Evolutionary conservation across 2,113 vertebrate species (phyloP).

Genomic region (Sebastes fasciatus): DNA sequence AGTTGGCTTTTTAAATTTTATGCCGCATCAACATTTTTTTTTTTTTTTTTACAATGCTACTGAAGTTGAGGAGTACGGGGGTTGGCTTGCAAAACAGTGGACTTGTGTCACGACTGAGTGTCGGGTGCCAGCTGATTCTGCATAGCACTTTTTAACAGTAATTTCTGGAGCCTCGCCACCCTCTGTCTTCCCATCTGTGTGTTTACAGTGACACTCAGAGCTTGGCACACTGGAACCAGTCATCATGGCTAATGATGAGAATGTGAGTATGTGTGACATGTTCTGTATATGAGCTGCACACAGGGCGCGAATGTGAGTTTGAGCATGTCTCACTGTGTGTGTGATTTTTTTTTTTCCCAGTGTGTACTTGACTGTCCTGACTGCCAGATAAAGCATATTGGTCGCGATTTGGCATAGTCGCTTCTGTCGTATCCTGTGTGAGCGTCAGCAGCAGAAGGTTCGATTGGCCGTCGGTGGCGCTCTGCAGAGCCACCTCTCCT

Average conservation of each 20-base stretch:
- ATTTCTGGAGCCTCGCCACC: conserved; percentile 59
- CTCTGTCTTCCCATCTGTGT: conserved; percentile 77
- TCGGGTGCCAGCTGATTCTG: conserved; percentile 46
- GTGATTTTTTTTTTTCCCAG: conserved; percentile 7
- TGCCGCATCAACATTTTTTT: conserved; percentile 16
- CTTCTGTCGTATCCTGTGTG: conserved; percentile 66
- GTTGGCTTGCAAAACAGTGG: conserved; percentile 31
- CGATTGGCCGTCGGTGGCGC: conserved; percentile 60
- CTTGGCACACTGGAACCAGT: conserved; percentile 72
- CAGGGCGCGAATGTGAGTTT: conserved; percentile 49
- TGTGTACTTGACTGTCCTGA: conserved; percentile 19
- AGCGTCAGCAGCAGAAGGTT: conserved; percentile 76
- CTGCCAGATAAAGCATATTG: conserved; percentile 82
- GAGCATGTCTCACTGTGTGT: conserved; percentile 39
- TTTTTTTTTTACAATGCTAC: background rate
- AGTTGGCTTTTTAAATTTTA: background rate
- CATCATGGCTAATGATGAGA: conserved; percentile 75
- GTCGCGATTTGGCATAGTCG: conserved; percentile 67
- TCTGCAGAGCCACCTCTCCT: conserved; percentile 66
- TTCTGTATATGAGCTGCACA: conserved; percentile 34
- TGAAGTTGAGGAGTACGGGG: conserved; percentile 1
- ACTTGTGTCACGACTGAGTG: conserved; percentile 15
- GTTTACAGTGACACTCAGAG: conserved; percentile 77
- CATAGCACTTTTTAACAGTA: conserved; percentile 62
- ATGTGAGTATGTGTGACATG: conserved; percentile 57